phyloP scores from a whole-genome alignment of 2,113 vertebrate genomes.

The Xenus cinereus region DNA sequence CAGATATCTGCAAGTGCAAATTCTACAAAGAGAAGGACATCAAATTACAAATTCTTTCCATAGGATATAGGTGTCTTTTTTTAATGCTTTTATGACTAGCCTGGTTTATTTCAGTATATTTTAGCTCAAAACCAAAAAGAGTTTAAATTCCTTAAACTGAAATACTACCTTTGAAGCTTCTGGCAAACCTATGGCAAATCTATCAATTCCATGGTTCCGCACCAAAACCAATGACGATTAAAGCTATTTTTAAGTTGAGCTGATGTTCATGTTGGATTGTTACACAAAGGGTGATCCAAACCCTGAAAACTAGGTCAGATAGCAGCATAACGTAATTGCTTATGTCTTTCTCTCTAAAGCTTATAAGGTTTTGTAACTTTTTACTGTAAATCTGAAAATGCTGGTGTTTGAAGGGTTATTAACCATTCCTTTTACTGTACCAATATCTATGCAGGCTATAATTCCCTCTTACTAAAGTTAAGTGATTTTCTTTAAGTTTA shows the following conservation, averaged over 20 bases:
- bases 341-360: neutral
- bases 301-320: neutral
- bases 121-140: neutral
- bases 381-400: neutral
- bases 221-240: neutral
- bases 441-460: fast-evolving
- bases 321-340: neutral
- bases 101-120: neutral
- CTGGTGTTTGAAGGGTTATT: neutral
- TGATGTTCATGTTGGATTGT: neutral
- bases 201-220: neutral
- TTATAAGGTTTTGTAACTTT: neutral
- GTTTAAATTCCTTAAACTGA: neutral
- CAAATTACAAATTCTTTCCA: neutral
- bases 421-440: neutral
- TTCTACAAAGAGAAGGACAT: neutral
- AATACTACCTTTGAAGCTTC: neutral
- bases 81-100: neutral
- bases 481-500: neutral
- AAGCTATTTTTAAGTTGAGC: neutral
- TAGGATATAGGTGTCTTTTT: neutral
- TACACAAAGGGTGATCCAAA: neutral
- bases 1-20: neutral
- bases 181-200: neutral
- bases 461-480: neutral